A percentile compares a stretch with the other conserved stretches of the same genome.
Conservation (phyloP, 2,797 vertebrate species). For the Halcyon leucocephala region DNA sequence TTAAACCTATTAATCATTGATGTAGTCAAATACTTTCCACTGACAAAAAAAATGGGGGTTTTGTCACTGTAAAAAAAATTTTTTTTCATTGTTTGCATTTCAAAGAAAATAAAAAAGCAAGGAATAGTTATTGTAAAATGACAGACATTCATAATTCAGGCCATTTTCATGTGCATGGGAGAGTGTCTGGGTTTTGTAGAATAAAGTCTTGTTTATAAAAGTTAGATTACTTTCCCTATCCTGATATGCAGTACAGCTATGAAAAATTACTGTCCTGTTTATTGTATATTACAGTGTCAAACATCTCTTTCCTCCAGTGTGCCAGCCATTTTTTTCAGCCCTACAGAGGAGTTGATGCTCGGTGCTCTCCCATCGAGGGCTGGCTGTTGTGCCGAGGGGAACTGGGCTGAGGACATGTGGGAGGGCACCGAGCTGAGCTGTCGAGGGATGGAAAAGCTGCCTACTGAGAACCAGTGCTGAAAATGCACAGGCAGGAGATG, state of each 20-base stretch:
- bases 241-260: background rate
- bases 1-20: slow-evolving; percentile 34
- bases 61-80: background rate
- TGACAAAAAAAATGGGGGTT: background rate
- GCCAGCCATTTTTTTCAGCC: background rate
- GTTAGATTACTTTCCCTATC: slow-evolving; percentile 15
- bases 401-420: background rate
- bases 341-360: background rate
- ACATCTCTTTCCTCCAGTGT: background rate
- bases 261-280: slow-evolving; percentile 17
- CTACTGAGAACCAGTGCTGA: background rate
- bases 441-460: background rate
- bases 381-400: background rate
- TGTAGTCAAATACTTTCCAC: background rate
- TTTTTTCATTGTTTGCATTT: background rate
- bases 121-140: slow-evolving; percentile 11
- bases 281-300: background rate
- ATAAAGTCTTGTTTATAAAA: slow-evolving; percentile 39
- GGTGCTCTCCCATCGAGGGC: background rate
- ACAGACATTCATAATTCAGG: slow-evolving; percentile 17
- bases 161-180: background rate
- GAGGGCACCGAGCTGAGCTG: background rate
- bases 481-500: background rate
- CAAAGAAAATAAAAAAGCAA: background rate
- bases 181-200: slow-evolving; percentile 1